A percentile compares a stretch with the other conserved stretches of the same genome.
These are phyloP conservation scores for Mythimna pallens DNA, from an alignment of 2,888 invertebrate species.

Conservation along the genomic window DNA sequence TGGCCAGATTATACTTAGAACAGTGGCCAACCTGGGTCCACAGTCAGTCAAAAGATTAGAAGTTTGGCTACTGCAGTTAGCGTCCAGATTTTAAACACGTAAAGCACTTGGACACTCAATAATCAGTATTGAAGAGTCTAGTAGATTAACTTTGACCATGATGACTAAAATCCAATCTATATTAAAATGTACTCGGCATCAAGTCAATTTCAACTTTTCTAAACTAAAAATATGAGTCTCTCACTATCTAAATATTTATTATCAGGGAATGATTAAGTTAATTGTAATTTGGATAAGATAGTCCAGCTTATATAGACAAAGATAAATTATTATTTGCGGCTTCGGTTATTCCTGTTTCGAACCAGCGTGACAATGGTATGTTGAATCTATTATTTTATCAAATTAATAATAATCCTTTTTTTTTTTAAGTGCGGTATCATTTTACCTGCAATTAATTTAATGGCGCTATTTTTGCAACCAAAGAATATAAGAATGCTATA, in stretches of 20 bases:
- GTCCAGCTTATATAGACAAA: constrained; percentile 66
- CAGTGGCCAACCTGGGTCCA: too few species aligned
- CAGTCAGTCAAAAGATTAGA: too few species aligned
- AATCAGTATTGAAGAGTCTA: too few species aligned
- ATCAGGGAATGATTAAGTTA: constrained; percentile 57
- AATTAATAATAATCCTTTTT: neutral
- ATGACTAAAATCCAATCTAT: neutral
- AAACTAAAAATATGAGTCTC: constrained; percentile 11
- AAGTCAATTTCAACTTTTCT: constrained; percentile 11
- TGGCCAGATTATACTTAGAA: too few species aligned
- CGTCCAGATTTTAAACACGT: too few species aligned
- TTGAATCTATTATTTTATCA: constrained; percentile 31
- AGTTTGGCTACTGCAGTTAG: too few species aligned
- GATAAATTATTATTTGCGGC: constrained; percentile 56
- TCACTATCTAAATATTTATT: constrained; percentile 51
- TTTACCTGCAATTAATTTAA: neutral
- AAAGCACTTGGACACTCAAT: too few species aligned
- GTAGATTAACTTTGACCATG: too few species aligned
- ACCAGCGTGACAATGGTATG: constrained; percentile 83
- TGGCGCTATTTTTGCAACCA: neutral
- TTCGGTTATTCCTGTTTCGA: constrained; percentile 66
- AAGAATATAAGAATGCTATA: neutral
- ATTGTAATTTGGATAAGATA: constrained; percentile 78
- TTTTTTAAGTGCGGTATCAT: neutral
- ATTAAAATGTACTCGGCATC: too few species aligned